Percentiles rank a stretch among this genome's conserved stretches.
Conservation (phyloP, 2,888 invertebrate species). For the Clivina fossor region DNA sequence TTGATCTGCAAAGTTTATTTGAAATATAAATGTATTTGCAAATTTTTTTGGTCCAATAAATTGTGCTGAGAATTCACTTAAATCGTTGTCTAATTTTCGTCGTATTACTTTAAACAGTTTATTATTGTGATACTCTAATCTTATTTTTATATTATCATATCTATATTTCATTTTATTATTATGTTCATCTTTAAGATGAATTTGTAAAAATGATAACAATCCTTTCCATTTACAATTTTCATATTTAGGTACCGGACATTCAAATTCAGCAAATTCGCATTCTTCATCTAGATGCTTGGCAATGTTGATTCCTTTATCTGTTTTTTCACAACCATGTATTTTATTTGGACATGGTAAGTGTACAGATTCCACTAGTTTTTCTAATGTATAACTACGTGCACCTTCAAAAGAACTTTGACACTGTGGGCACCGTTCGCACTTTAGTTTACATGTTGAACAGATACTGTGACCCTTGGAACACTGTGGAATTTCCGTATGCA, state of each 20-base stretch:
- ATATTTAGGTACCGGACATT: slow-evolving; percentile 5
- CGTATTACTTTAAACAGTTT: slow-evolving; percentile 1
- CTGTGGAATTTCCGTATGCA: slow-evolving; percentile 9
- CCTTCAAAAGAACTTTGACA: slow-evolving; percentile 4
- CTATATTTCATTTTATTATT: not conserved
- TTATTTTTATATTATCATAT: too few relatives aligned
- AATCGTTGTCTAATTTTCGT: not conserved
- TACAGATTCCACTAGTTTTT: slow-evolving; percentile 1
- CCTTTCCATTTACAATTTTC: slow-evolving; percentile 14
- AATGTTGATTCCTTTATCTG: not conserved
- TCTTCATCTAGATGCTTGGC: slow-evolving; percentile 3
- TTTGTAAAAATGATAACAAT: not conserved
- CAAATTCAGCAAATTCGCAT: slow-evolving; percentile 5
- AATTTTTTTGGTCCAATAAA: slow-evolving; percentile 10
- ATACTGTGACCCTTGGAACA: slow-evolving; percentile 13
- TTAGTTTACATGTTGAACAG: slow-evolving; percentile 5
- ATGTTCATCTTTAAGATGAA: slow-evolving; percentile 10
- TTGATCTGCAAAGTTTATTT: slow-evolving; percentile 13
- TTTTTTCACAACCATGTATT: not conserved
- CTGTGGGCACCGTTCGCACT: slow-evolving; percentile 5
- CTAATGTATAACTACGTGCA: slow-evolving; percentile 12
- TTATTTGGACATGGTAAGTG: slow-evolving; percentile 10
- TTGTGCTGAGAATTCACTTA: slow-evolving; percentile 7
- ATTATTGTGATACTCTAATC: not conserved
- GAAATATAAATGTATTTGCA: slow-evolving; percentile 5